These are phyloP conservation scores for Rhynchotus rufescens DNA, from an alignment of 2,797 vertebrate species.

Conservation along the genomic window DNA sequence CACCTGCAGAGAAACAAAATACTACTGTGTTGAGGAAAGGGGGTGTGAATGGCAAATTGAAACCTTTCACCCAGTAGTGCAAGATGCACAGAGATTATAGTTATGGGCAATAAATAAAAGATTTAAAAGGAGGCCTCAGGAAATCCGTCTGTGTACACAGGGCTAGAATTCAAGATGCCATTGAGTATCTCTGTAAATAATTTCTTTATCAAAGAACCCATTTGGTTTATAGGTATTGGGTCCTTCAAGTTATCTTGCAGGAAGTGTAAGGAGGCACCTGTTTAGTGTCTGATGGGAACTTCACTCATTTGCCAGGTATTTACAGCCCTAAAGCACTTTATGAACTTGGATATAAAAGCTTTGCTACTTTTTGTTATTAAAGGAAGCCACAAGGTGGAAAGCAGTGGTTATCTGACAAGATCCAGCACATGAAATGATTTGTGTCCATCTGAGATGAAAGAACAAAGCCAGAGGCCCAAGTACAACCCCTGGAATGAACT, in stretches of 20 bases:
- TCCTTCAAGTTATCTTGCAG: neutral
- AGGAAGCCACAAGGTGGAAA: neutral
- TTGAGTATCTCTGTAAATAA: neutral
- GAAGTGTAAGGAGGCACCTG: neutral
- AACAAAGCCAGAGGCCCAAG: neutral
- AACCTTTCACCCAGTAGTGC: neutral
- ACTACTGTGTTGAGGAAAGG: neutral
- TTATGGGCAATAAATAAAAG: neutral
- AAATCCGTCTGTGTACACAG: neutral
- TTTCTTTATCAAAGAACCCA: neutral
- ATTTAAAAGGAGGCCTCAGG: neutral
- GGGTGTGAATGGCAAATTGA: neutral
- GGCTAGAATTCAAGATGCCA: neutral
- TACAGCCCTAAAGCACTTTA: neutral
- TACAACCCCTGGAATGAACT: neutral
- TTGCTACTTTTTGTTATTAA: neutral
- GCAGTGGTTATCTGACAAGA: neutral
- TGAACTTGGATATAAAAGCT: neutral
- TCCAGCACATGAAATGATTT: neutral
- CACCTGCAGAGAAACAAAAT: neutral
- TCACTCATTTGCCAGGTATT: neutral
- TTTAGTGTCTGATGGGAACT: neutral
- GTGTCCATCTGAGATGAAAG: neutral
- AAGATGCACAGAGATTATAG: neutral
- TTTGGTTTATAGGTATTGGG: slow-evolving; percentile 8